Conservation (phyloP, 2,888 invertebrate species). For the Dorcus hopei region DNA sequence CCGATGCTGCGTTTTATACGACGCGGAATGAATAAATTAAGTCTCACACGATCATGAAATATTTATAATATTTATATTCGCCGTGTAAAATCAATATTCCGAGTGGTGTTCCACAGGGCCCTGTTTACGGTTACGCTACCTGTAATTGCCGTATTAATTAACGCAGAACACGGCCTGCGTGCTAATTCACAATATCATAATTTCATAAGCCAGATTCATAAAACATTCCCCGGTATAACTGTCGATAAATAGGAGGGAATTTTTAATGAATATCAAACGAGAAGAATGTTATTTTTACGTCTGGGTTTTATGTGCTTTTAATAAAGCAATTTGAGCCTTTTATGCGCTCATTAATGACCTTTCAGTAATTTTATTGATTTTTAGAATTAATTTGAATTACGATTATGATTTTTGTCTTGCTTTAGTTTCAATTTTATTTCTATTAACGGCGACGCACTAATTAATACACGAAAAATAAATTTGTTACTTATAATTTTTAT, state of each 20-base stretch:
- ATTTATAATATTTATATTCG: constrained; percentile 24
- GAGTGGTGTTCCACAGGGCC: constrained; percentile 27
- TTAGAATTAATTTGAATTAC: no score
- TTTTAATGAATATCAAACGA: constrained; percentile 2
- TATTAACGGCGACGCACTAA: neutral
- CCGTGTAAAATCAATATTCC: constrained; percentile 27
- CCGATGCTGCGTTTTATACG: no score
- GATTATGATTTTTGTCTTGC: no score
- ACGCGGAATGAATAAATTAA: constrained; percentile 7
- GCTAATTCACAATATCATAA: constrained; percentile 42
- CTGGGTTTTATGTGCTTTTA: neutral
- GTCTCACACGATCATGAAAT: constrained; percentile 16
- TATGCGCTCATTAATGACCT: constrained; percentile 9
- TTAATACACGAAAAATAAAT: no score
- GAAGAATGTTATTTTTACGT: neutral
- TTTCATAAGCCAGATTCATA: constrained; percentile 25
- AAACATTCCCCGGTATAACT: constrained; percentile 1
- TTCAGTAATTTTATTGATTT: constrained; percentile 13
- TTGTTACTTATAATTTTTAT: no score
- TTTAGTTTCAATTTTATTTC: neutral
- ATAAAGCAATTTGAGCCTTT: constrained; percentile 12
- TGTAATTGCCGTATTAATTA: constrained; percentile 42
- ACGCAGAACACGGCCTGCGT: constrained; percentile 39
- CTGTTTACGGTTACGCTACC: constrained; percentile 32
- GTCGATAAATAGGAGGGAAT: constrained; percentile 1